Base-by-base conservation (phyloP, 2,797 vertebrate genomes). In the Amblyopsis hoosieri region DNA sequence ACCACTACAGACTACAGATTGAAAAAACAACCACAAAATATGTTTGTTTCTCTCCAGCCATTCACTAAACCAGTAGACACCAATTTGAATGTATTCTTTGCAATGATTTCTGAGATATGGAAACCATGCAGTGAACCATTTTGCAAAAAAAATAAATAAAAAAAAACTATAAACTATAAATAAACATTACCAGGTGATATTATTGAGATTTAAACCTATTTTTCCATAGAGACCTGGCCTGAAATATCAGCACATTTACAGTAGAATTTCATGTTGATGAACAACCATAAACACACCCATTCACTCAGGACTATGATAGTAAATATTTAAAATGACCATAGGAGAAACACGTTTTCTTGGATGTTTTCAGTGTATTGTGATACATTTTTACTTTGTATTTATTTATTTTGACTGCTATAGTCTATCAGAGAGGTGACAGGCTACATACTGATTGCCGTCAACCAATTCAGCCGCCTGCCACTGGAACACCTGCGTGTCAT, bases 371-470 rank as follows among this genome's bases (percentile, higher is more conserved):
- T 37, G 37, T 49, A 49, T 60, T n/a, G 14, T 7, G 12, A 31
- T 23, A 4, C 50, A 15, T 57, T 37, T 5, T 13, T 4, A 11
- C n/a, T 53, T 11, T 15, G 31, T 63, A 52, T 48, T 45, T 60
- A 1, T 45, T 51, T 79, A 55, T 57, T 53, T 55, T 62, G 29
- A 58, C 50, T 45, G 12, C 57, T 64, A 2, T 91, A 99, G 98
- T 97, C 97, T 4, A 97, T 99, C 75, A 93, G 95, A 66, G 98
- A 99, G 85, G 98, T 99, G 82, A 99, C 97, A 0, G 98, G 98
- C 65, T 98, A 99, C 0, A 92, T 99, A 76, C 81, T 99, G 62
- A 89, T 98, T 45, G 97, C 95, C 12, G 51, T 99, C 67, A 99
- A 98, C 71, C 94, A 98, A 84, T 96, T 99, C 82, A 94, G 88